A percentile compares a stretch with the other conserved stretches of the same genome.
phyloP scores from a whole-genome alignment of 2,797 vertebrate species.

The Orestias chungarensis region DNA sequence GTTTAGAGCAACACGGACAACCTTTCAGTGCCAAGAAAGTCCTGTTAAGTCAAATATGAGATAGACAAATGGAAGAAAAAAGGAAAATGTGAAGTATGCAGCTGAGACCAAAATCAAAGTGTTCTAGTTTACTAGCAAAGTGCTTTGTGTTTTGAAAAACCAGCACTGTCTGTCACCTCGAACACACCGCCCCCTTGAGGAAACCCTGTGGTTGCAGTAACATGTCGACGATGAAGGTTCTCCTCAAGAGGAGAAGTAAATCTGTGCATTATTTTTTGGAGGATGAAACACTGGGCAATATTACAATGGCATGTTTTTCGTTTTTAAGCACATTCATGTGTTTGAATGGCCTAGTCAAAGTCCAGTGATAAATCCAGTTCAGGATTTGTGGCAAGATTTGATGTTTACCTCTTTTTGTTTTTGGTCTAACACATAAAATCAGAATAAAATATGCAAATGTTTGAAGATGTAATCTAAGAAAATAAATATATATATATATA shows the following conservation, averaged over 20 bases:
- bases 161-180: background rate
- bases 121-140: background rate
- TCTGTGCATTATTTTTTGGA: background rate
- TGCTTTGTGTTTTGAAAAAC: background rate
- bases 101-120: background rate
- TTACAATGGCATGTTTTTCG: background rate
- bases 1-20: no score
- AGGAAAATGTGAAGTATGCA: background rate
- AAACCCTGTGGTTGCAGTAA: background rate
- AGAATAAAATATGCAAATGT: background rate
- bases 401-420: background rate
- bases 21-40: no score
- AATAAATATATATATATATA: no score
- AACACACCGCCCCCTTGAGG: background rate
- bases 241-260: background rate
- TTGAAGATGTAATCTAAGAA: background rate
- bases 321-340: background rate
- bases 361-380: background rate
- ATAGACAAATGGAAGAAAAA: background rate
- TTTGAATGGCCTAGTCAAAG: background rate
- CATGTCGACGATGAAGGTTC: background rate
- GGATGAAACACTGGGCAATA: background rate
- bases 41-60: background rate
- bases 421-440: slow-evolving; percentile 1
- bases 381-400: background rate